Evolutionary conservation across 2,113 vertebrate genomes (phyloP), one percentile per base, ranked within the genome.

Genomic region (Forbesichthys agassizii): DNA sequence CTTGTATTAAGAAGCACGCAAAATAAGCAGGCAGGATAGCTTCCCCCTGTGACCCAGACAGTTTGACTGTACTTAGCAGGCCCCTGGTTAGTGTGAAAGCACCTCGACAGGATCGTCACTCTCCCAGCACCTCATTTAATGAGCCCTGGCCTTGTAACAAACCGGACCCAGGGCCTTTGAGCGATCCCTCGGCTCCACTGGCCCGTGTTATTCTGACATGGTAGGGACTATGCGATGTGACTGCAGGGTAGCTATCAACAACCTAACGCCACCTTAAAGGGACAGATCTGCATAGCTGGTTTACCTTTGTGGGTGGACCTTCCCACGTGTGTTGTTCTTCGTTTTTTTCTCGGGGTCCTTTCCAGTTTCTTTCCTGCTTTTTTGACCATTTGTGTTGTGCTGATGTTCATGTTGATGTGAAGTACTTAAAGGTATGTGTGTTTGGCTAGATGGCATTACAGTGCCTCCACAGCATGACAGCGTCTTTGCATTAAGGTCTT

Each of bases 71-170:
- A 74, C 42, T 16, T 13, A 68, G 77, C 52, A 52, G 46, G 72
- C 71, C 76, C 52, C 80, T 81, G 80, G 73, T 66, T 53, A 54
- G 66, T 47, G 71, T 83, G 71, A 76, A 81, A 74, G 58, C 61
- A 74, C 48, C 73, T 63, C 48, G 48, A 79, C 78, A 55, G 76
- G 59, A 65, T 83, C 48, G 6, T 75, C 89, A 88, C 86, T 88
- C 85, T 79, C 52, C 73, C 77, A 13, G 73, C 85, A 83, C 84
- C 84, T 57, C 79, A 81, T 86, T 89, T 84, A 89, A 89, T 86
- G 87, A 88, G 80, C 86, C 56, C 47, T 4, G 48, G 5, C 69
- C 78, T 84, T 54, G 54, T 88, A 86, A 89, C 58, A 87, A 76
- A 14, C 79, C 14, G 64, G 71, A 74, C 70, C 64, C 68, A 56